Conservation (phyloP, 2,113 vertebrate genomes). For the Semnopithecus entellus region DNA sequence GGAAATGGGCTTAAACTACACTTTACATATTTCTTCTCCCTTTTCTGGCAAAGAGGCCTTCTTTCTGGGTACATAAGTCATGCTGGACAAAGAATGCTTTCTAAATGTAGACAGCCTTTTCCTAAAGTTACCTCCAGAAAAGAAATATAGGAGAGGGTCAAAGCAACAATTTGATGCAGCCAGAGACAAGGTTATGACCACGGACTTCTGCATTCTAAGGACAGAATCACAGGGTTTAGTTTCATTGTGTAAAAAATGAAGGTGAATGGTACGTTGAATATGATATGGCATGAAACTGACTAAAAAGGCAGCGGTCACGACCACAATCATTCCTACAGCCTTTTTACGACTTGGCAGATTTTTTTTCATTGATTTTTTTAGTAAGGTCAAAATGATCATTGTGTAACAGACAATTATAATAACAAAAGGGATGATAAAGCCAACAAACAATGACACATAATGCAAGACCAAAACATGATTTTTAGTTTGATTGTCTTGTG, state of each 20-base stretch:
- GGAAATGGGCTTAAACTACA: constrained; percentile 52
- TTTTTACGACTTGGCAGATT: constrained; percentile 84
- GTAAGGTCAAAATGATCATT: constrained; percentile 90
- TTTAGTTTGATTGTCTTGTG: constrained; percentile 42
- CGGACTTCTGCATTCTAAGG: constrained; percentile 91
- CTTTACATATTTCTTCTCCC: constrained; percentile 73
- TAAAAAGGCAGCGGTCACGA: constrained; percentile 93
- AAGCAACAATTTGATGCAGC: constrained; percentile 96
- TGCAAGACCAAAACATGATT: constrained; percentile 86
- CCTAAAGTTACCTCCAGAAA: constrained; percentile 94
- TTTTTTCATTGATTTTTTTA: constrained; percentile 86
- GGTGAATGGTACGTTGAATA: constrained; percentile 91
- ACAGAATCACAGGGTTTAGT: constrained; percentile 79
- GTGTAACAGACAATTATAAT: constrained; percentile 93
- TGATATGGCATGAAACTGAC: constrained; percentile 96
- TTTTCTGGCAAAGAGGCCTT: constrained; percentile 81
- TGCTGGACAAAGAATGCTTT: constrained; percentile 85
- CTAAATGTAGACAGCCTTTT: constrained; percentile 89
- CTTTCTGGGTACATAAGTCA: constrained; percentile 73
- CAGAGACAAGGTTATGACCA: constrained; percentile 93
- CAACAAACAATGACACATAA: constrained; percentile 89
- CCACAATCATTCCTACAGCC: constrained; percentile 94
- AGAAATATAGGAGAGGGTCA: constrained; percentile 96
- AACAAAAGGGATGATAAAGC: constrained; percentile 92
- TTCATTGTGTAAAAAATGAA: constrained; percentile 81